Conservation (phyloP, 2,113 vertebrate species). For the Zapornia atra region DNA sequence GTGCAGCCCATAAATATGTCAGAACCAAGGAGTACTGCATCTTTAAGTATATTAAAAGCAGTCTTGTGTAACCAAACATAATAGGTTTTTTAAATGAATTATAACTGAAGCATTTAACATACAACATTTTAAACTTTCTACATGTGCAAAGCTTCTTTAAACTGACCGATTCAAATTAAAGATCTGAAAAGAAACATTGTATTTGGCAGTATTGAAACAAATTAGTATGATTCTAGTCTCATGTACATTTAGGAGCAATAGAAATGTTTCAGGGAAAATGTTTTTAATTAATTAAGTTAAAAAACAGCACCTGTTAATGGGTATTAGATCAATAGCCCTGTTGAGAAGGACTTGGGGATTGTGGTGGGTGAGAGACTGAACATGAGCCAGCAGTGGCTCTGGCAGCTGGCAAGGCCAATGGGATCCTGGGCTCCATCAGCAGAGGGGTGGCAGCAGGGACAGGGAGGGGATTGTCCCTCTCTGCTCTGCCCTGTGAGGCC, state of each 20-base stretch:
- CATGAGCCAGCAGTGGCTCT: too few relatives aligned
- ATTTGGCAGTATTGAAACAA: slow-evolving; percentile 8
- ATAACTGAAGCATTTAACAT: slow-evolving; percentile 74
- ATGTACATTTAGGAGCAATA: not conserved
- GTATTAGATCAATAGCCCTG: not conserved
- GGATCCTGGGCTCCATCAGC: too few relatives aligned
- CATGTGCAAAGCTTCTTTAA: slow-evolving; percentile 69
- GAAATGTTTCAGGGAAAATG: not conserved
- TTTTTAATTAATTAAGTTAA: not conserved
- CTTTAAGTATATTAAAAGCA: slow-evolving; percentile 82
- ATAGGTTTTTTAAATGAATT: slow-evolving; percentile 83
- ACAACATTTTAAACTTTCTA: slow-evolving; percentile 76
- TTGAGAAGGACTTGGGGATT: too few relatives aligned
- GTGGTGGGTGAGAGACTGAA: too few relatives aligned
- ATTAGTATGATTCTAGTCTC: not conserved
- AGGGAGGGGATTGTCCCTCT: too few relatives aligned
- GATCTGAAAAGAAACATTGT: slow-evolving; percentile 5
- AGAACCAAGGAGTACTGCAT: slow-evolving; percentile 74
- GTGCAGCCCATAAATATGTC: slow-evolving; percentile 77
- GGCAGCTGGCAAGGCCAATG: too few relatives aligned
- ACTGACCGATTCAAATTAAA: slow-evolving; percentile 58
- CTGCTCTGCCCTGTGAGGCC: too few relatives aligned
- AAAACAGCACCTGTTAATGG: not conserved
- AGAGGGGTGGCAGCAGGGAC: too few relatives aligned
- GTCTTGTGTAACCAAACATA: slow-evolving; percentile 83